Evolutionary conservation across 2,113 vertebrate species (phyloP), one percentile per base, ranked within the genome.

Genomic region (Passer montanus): DNA sequence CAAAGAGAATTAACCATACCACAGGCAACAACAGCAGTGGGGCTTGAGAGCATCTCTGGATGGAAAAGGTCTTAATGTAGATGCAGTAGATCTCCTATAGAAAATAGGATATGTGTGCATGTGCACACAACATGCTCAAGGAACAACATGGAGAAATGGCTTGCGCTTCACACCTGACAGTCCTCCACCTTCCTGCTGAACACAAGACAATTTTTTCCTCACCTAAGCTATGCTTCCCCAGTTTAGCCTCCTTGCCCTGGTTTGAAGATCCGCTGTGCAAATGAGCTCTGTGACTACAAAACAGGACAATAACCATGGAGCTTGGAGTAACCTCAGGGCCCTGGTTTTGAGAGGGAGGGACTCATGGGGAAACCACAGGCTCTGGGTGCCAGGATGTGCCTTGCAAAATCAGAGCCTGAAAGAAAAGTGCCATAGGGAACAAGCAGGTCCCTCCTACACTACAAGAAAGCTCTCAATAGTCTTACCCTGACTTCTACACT

Each of bases 1-100:
- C 64, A 91, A 92, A 90, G 33, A 56, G 59, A 82, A 93, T 79
- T 77, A 89, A 76, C 74, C 31, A 21, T 14, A 79, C 41, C 88
- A 81, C 62, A 70, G 67, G 68, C 82, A 90, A 78, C 76, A 75
- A 47, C 19, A 66, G 60, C 64, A 81, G 15, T 1, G 17, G 23
- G 47, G 44, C 88, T 75, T 7, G 21, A 88, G 59, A 93, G n/a
- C 59, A 81, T 59, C 79, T 84, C 92, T 74, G 58, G 49, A 76
- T 11, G 17, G 52, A 28, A 37, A 63, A 63, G 23, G 9, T 50
- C 59, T 46, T n/a, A 37, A 4, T 7, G 35, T 20, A 50, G 73
- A 27, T 33, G 43, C 47, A 64, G 22, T 12, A 77, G 56, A 55
- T 39, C 74, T 76, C n/a, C 22, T 53, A 3, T 1, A 64, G 82